These are phyloP conservation scores for Trachymyrmex septentrionalis DNA, from an alignment of 1,140 invertebrate species.

Conservation along the genomic window DNA sequence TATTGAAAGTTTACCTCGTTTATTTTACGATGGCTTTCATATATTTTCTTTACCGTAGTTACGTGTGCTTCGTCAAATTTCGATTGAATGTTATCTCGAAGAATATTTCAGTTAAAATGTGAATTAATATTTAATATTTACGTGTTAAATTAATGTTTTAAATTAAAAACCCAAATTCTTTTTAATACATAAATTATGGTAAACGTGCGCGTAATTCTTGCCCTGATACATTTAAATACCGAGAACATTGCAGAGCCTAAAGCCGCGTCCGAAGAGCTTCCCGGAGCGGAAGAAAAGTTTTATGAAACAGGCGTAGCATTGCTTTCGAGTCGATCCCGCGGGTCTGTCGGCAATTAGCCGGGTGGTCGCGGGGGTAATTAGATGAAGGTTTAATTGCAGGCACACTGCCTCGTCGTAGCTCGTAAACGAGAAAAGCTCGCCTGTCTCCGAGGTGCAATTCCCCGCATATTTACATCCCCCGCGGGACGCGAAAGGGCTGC, in stretches of 20 bases:
- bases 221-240: not conserved
- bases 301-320: constrained; percentile 45
- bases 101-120: not conserved
- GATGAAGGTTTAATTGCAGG: constrained; percentile 84
- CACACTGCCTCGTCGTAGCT: constrained; percentile 71
- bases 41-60: not conserved
- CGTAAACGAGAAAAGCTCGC: constrained; percentile 78
- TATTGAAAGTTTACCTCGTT: constrained; percentile 48
- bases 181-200: not conserved
- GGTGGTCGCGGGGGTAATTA: constrained; percentile 82
- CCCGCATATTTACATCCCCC: constrained; percentile 86
- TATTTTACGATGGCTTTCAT: constrained; percentile 19
- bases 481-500: constrained; percentile 73
- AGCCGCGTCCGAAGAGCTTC: constrained; percentile 23
- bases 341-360: constrained; percentile 74
- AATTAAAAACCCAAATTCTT: no score
- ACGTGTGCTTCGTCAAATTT: not conserved
- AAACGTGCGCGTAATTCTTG: not conserved
- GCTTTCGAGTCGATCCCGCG: constrained; percentile 72
- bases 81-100: not conserved
- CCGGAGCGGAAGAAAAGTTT: constrained; percentile 49
- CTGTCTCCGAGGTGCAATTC: constrained; percentile 86
- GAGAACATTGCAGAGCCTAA: not conserved
- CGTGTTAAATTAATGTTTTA: not conserved
- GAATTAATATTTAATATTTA: not conserved